Evolutionary conservation across 1,140 invertebrate genomes (phyloP), one percentile per base, ranked within the genome.

Genomic region (Bradynema listronoti): DNA sequence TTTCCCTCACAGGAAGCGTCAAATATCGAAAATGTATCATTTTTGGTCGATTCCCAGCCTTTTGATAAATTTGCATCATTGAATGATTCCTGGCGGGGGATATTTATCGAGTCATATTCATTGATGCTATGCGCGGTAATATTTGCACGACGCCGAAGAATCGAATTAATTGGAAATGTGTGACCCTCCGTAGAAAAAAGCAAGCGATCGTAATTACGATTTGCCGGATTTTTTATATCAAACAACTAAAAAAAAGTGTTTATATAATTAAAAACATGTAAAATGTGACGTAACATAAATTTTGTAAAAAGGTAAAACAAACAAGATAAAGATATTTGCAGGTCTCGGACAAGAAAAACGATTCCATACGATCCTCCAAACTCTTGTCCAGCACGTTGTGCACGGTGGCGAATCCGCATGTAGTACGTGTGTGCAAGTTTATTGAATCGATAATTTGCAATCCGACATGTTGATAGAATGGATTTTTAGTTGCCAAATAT

Each of bases 291-390:
- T 36, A 43, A 11, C 16, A 30, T 57, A 58, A 58, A 55, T n/a
- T 19, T 2, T 19, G 16, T 14, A 49, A 47, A 1, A 14, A 49
- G 2, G 27, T n/a, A 9, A n/a, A 58, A 33, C 79, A 78, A 75
- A 85, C 84, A 77, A 87, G 73, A 81, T 93, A 97, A 0, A 98
- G 80, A 81, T 99, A 99, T 82, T 99, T 98, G 16, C 90, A 91
- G 0, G 94, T 98, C 83, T 99, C 94, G 30, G 91, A 88, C 1
- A 99, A 80, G 77, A 98, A 98, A 79, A 99, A 99, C 2, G 91
- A 95, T 78, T 99, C 94, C 93, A 98, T 98, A 52, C 94, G 83
- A 78, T 99, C 93, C 79, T 96, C 92, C 77, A 93, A 86, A 5
- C 87, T 85, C 78, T 94, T 91, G 70, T 92, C 90, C 25, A 87